A percentile compares a stretch with the other conserved stretches of the same genome.
These are phyloP conservation scores for Ectropis grisescens DNA, from an alignment of 1,140 invertebrate genomes.

Conservation along the genomic window DNA sequence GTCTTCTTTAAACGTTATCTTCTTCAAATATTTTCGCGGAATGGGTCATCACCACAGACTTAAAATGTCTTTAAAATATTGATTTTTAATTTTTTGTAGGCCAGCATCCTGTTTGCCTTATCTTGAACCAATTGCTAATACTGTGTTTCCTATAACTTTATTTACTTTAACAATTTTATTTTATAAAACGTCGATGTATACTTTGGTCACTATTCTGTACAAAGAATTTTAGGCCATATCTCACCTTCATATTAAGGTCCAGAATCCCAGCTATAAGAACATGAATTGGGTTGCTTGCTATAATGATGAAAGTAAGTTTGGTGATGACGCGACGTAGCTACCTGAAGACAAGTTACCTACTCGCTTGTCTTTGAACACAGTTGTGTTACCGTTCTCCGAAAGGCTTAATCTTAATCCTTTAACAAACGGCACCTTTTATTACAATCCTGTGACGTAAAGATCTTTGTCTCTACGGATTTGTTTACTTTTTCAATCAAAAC, in stretches of 20 bases:
- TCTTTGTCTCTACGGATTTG: conserved; percentile 39
- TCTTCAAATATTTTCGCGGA: conserved; percentile 54
- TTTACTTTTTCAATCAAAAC: conserved; percentile 20
- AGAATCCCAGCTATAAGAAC: too few relatives aligned
- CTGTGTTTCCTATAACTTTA: too few relatives aligned
- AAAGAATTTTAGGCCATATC: too few relatives aligned
- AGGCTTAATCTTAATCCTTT: conserved; percentile 42
- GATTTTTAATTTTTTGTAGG: conserved; percentile 22
- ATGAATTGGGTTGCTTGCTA: too few relatives aligned
- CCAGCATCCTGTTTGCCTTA: conserved; percentile 36
- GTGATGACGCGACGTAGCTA: too few relatives aligned
- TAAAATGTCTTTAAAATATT: conserved; percentile 44
- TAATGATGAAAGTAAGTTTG: too few relatives aligned
- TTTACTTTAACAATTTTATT: too few relatives aligned
- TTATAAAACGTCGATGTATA: too few relatives aligned
- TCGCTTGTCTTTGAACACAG: conserved; percentile 44
- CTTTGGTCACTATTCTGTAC: too few relatives aligned
- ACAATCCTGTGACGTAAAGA: conserved; percentile 44
- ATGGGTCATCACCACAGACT: conserved; percentile 31
- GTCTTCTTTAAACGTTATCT: conserved; percentile 50
- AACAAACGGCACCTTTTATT: conserved; percentile 48
- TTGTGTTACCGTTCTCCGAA: conserved; percentile 19
- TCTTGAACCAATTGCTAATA: conserved; percentile 18
- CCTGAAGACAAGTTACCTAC: too few relatives aligned
- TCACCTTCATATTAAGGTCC: too few relatives aligned